phyloP scores from a whole-genome alignment of 2,888 invertebrate genomes.

The Dendrolimus houi region DNA sequence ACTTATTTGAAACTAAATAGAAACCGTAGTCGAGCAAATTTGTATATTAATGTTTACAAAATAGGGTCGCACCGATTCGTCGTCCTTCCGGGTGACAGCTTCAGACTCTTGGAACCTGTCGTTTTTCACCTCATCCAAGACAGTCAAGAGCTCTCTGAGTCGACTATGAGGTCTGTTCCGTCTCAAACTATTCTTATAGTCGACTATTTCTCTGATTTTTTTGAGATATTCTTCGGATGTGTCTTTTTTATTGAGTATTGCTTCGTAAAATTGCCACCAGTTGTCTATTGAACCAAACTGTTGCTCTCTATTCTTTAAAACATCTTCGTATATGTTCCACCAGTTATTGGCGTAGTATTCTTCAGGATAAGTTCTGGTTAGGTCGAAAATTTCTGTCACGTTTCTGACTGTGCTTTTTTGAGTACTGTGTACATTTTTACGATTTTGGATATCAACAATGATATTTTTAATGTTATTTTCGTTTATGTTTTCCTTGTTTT shows the following conservation, averaged over 20 bases:
- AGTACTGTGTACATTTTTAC: slow-evolving; percentile 15
- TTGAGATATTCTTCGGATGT: slow-evolving; percentile 41
- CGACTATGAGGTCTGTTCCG: slow-evolving; percentile 47
- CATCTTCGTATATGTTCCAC: slow-evolving; percentile 68
- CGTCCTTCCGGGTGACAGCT: slow-evolving; percentile 38
- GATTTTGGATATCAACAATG: slow-evolving; percentile 38
- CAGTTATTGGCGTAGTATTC: slow-evolving; percentile 71
- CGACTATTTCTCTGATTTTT: slow-evolving; percentile 39
- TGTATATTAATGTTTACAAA: not conserved
- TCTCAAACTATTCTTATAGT: slow-evolving; percentile 31
- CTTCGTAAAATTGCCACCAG: slow-evolving; percentile 69
- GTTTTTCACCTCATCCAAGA: slow-evolving; percentile 55
- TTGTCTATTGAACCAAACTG: slow-evolving; percentile 68
- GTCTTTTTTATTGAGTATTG: slow-evolving; percentile 43
- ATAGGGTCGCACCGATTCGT: slow-evolving; percentile 59
- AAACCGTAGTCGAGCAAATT: not conserved
- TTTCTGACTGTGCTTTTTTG: slow-evolving; percentile 32
- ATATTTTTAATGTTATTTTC: slow-evolving; percentile 40
- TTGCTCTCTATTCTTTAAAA: slow-evolving; percentile 54
- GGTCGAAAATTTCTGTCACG: slow-evolving; percentile 50
- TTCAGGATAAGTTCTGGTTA: slow-evolving; percentile 56
- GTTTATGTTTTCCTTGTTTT: slow-evolving; percentile 45
- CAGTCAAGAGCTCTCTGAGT: slow-evolving; percentile 55
- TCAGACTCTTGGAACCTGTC: slow-evolving; percentile 52
- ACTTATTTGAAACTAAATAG: not conserved